Base-by-base conservation (phyloP, 1,140 invertebrate genomes). In the Drusus annulatus region DNA sequence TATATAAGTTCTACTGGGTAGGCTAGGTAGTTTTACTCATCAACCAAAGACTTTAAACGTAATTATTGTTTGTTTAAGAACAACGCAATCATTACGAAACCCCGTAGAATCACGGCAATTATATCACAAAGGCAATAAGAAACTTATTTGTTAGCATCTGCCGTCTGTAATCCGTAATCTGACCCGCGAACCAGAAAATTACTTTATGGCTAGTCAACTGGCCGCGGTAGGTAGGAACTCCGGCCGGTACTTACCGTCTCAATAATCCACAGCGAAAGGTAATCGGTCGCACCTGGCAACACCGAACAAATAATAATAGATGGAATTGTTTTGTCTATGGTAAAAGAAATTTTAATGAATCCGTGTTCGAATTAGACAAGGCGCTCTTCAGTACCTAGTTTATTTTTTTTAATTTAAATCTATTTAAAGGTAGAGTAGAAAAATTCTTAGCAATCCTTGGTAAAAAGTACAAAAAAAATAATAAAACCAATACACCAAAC, bases 251-350 rank as follows among this genome's bases (percentile, higher is more conserved):
- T n/a, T 65, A 65, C 62, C 28, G 62, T 65, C 62, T 45, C 36
- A 45, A 25, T 25, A 65, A 65, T 65, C 62, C 16, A 28, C 60
- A 23, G 60, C 60, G 23, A 63, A 16, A 52, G 15, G 15, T 50
- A 71, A 71, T 71, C 36, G 36, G 45, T 51, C 68, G 31, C 68
- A 71, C 45, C 68, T 71, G 68, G 68, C 68, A 71, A 71, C 68
- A 71, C 19, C 25, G 10, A 71, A 19, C 50, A 23, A 71, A 71
- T 52, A 71, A 50, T 45, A 45, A 52, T 52, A 1, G 45, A 52
- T 19, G 10, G 68, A 52, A 45, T 45, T 10, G 36, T 45, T 45
- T 71, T 71, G 68, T 71, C 68, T 71, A 71, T 71, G 50, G 50
- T 16, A 71, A 71, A 52, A 50, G 68, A 50, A 71, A 52, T 71